phyloP scores from a whole-genome alignment of 2,888 invertebrate genomes.

The Yponomeuta plumbellus region DNA sequence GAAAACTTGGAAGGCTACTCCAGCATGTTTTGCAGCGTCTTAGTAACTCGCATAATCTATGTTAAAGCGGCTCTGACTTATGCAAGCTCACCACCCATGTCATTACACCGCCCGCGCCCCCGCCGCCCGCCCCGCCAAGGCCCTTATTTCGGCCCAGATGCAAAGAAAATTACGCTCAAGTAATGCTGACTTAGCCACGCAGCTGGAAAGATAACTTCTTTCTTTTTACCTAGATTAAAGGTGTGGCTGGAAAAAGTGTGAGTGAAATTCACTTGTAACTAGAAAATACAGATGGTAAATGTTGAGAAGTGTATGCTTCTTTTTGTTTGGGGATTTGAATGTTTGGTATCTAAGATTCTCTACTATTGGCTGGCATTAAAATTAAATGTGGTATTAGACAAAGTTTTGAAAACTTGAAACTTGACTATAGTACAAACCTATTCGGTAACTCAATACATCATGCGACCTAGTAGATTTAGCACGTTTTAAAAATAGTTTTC shows the following conservation, averaged over 20 bases:
- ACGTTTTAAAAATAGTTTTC: too few relatives aligned
- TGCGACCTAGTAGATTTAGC: too few relatives aligned
- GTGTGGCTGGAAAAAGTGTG: conserved; percentile 1
- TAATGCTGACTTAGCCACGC: conserved; percentile 58
- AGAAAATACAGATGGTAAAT: background rate
- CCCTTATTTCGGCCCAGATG: conserved; percentile 55
- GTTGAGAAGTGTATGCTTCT: background rate
- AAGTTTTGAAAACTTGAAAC: too few relatives aligned
- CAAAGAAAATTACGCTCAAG: conserved; percentile 66
- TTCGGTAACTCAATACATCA: too few relatives aligned
- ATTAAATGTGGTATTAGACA: too few relatives aligned
- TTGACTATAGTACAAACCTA: too few relatives aligned
- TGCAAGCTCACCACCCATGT: conserved; percentile 37
- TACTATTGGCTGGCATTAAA: too few relatives aligned
- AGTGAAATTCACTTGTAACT: background rate
- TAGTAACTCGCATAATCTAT: conserved; percentile 19
- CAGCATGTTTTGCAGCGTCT: conserved; percentile 2
- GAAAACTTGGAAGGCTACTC: conserved; percentile 1
- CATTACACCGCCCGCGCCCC: conserved; percentile 28
- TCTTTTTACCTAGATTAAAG: conserved; percentile 35
- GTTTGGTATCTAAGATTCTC: background rate
- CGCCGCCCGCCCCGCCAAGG: conserved; percentile 25
- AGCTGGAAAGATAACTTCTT: conserved; percentile 39
- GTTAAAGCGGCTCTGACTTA: conserved; percentile 30
- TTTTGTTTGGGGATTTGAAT: background rate